A percentile compares a stretch with the other conserved stretches of the same genome.
phyloP scores from a whole-genome alignment of 37 sponge, comb jelly and placozoan genomes.

The Cladorhizidae sp. region DNA sequence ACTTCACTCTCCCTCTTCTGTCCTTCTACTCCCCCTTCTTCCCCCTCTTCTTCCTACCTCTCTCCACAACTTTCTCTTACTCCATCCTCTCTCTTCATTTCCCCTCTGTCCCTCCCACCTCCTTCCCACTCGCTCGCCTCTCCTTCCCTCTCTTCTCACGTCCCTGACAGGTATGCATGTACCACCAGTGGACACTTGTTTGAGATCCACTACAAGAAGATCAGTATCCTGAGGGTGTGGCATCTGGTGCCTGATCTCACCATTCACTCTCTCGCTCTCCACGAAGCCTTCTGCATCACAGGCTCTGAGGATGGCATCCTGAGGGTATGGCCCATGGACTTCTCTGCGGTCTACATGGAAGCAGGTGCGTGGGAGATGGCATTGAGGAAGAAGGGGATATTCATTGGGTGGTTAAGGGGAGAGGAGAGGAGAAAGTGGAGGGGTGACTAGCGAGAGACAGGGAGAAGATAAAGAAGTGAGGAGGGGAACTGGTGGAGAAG shows the following conservation, averaged over 20 bases:
- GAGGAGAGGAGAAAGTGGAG: no score
- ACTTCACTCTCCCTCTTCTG: no score
- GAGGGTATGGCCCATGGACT: slow-evolving; percentile 87
- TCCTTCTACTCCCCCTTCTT: no score
- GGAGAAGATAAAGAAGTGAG: no score
- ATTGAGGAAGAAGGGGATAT: no score
- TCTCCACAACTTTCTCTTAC: no score
- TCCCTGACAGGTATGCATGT: slow-evolving; percentile 58
- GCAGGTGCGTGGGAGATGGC: slow-evolving; percentile 42
- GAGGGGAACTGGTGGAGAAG: no score
- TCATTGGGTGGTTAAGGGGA: no score
- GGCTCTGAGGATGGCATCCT: slow-evolving; percentile 85
- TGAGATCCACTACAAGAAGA: slow-evolving; percentile 70
- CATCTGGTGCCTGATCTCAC: slow-evolving; percentile 55
- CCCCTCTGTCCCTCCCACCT: no score
- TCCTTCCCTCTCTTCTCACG: background rate
- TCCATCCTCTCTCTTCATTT: background rate
- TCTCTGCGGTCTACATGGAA: slow-evolving; percentile 78
- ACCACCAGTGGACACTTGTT: slow-evolving; percentile 63
- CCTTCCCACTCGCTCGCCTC: background rate
- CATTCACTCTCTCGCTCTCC: slow-evolving; percentile 67
- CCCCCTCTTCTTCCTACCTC: background rate
- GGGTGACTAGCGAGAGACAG: no score
- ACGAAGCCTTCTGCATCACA: slow-evolving; percentile 77
- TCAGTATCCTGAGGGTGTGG: slow-evolving; percentile 70